phyloP scores from a whole-genome alignment of 2,113 vertebrate species.

The Chaetura pelagica region DNA sequence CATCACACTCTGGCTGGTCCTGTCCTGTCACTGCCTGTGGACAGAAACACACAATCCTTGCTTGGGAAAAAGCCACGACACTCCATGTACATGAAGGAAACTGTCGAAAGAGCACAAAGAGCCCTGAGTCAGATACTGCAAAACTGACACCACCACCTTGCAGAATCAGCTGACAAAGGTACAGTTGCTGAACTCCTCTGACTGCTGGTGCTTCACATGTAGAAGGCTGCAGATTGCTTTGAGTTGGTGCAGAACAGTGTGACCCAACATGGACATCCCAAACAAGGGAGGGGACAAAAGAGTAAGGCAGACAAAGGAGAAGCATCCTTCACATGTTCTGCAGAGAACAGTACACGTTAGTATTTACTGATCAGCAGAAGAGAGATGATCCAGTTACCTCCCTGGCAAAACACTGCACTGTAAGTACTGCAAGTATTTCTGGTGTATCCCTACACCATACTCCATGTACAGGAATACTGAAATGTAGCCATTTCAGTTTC shows the following conservation, averaged over 20 bases:
- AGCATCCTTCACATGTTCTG: not conserved
- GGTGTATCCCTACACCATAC: not conserved
- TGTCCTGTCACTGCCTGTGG: not conserved
- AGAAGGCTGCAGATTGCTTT: not conserved
- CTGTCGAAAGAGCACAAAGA: not conserved
- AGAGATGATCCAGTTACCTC: not conserved
- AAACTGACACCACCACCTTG: not conserved
- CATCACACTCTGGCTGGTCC: not conserved
- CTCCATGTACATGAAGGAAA: not conserved
- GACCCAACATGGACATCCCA: not conserved
- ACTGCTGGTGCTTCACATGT: rapidly evolving
- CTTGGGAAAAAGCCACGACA: not conserved
- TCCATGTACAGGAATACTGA: not conserved
- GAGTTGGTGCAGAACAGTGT: not conserved
- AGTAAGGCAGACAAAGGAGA: not conserved
- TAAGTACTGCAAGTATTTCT: not conserved
- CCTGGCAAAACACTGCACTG: not conserved
- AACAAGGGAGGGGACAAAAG: not conserved
- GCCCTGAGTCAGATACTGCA: not conserved
- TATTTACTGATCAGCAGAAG: not conserved
- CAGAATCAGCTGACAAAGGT: not conserved
- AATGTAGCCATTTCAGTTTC: not conserved
- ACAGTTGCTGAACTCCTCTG: not conserved
- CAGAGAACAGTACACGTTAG: not conserved
- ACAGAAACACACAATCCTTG: not conserved